phyloP scores from a whole-genome alignment of 2,888 invertebrate genomes.

The Tortricodes alternella region DNA sequence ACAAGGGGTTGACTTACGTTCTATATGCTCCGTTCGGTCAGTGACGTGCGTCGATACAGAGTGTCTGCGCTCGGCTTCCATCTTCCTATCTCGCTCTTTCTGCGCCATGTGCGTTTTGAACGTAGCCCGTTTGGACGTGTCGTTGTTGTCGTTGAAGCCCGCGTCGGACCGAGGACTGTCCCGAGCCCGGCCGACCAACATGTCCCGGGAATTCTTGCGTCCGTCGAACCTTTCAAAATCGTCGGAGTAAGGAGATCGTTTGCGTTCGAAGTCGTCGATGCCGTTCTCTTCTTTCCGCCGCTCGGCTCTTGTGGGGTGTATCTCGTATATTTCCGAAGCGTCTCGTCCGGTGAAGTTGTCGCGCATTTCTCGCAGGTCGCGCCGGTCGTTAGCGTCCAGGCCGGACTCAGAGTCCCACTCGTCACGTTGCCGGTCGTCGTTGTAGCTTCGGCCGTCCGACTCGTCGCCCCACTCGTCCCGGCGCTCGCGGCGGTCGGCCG shows the following conservation, averaged over 20 bases:
- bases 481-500: conserved; percentile 65
- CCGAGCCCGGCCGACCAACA: conserved; percentile 72
- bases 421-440: conserved; percentile 65
- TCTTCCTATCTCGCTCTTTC: conserved; percentile 83
- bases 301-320: conserved; percentile 65
- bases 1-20: conserved; percentile 60
- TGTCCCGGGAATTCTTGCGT: conserved; percentile 76
- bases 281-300: conserved; percentile 67
- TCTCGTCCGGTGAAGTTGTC: conserved; percentile 65
- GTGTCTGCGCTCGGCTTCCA: conserved; percentile 88
- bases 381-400: conserved; percentile 53
- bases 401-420: conserved; percentile 79
- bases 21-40: conserved; percentile 84
- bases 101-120: conserved; percentile 89
- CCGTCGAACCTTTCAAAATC: conserved; percentile 76
- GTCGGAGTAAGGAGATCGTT: conserved; percentile 67
- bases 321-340: conserved; percentile 75
- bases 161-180: conserved; percentile 75
- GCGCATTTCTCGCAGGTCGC: conserved; percentile 44
- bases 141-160: conserved; percentile 60
- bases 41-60: conserved; percentile 90
- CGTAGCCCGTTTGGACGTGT: conserved; percentile 80
- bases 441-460: conserved; percentile 61
- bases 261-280: conserved; percentile 64
- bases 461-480: conserved; percentile 76